phyloP scores from a whole-genome alignment of 2,888 invertebrate genomes.

The Nephrocerus scutellatus region DNA sequence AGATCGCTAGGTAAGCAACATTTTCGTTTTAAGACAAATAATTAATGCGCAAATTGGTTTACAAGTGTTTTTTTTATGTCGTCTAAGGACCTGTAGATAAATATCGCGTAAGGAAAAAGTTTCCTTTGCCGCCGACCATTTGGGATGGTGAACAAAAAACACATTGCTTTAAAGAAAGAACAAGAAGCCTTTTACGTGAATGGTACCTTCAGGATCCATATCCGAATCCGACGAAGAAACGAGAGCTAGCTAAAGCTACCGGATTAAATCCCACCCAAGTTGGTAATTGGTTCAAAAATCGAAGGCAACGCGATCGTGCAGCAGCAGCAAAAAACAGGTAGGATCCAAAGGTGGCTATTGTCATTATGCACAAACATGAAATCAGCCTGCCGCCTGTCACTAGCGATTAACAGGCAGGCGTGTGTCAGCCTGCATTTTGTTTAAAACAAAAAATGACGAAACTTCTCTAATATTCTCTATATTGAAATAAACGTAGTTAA shows the following conservation, averaged over 20 bases:
- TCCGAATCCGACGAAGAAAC: slow-evolving; percentile 88
- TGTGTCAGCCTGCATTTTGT: too few species aligned
- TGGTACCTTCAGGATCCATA: slow-evolving; percentile 99
- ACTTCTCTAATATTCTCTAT: too few species aligned
- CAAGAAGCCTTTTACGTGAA: slow-evolving; percentile 87
- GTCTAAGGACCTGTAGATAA: slow-evolving; percentile 75
- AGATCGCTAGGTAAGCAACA: slow-evolving; percentile 61
- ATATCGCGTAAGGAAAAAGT: slow-evolving; percentile 88
- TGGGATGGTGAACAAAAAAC: slow-evolving; percentile 97
- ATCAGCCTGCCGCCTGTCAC: too few species aligned
- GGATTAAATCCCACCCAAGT: slow-evolving; percentile 90
- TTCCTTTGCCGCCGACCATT: slow-evolving; percentile 82
- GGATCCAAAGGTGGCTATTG: slow-evolving; percentile 39
- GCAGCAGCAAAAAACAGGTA: slow-evolving; percentile 96
- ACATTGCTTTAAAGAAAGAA: slow-evolving; percentile 93
- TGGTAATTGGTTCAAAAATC: slow-evolving; percentile 90
- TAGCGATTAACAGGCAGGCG: too few species aligned
- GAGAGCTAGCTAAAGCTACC: slow-evolving; percentile 83
- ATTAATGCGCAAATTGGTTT: background rate
- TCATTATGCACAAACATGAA: too few species aligned
- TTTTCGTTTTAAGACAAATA: slow-evolving; percentile 3
- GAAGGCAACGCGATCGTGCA: slow-evolving; percentile 78
- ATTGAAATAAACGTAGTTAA: too few species aligned
- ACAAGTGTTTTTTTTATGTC: background rate
- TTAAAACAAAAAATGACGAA: too few species aligned